Evolutionary conservation across 1,140 invertebrate species (phyloP), one percentile per base, ranked within the genome.

Genomic region (Eumaeus atala): DNA sequence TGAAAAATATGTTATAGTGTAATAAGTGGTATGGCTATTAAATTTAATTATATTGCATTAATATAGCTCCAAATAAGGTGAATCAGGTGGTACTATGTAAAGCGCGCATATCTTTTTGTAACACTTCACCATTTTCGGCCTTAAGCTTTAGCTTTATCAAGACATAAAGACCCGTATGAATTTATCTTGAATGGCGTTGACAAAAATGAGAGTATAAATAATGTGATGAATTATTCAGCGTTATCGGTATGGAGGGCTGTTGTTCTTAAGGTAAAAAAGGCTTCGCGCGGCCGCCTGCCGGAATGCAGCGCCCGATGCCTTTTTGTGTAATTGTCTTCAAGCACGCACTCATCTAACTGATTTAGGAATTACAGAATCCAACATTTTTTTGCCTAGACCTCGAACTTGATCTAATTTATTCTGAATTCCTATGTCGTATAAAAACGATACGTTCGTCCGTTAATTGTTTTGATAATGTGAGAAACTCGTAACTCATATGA

Each of bases 201-300:
- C 72, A 84, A 87, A 84, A 87, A 87, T 84, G 84, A 80, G 80
- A 87, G 82, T 84, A 84, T 87, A 84, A 81, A 79, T 77, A 84
- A 79, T 82, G 73, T 69, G 64, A 74, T 87, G 84, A 87, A 87
- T 87, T 69, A 87, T 87, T 84, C 84, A 87, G 84, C 78, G 84
- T 84, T 77, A 83, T 84, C 80, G 78, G 81, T 79, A 83, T 83
- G 81, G 84, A 77, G 65, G 76, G 70, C 72, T 61, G 73, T 72
- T 70, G 74, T 62, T 57, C 42, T 59, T 38, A 51, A 56, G 40
- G 64, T 72, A 84, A 82, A 86, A 84, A 83, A 64, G 57, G 21
- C 6, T 38, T 70, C 70, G 71, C 70, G 67, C 73, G 62, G 62
- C 70, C 72, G 74, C 69, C 64, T 70, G 66, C 64, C 58, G 78